Evolutionary conservation across 2,888 invertebrate species (phyloP), one percentile per base, ranked within the genome.

Genomic region (Listrodromus nycthemerus): DNA sequence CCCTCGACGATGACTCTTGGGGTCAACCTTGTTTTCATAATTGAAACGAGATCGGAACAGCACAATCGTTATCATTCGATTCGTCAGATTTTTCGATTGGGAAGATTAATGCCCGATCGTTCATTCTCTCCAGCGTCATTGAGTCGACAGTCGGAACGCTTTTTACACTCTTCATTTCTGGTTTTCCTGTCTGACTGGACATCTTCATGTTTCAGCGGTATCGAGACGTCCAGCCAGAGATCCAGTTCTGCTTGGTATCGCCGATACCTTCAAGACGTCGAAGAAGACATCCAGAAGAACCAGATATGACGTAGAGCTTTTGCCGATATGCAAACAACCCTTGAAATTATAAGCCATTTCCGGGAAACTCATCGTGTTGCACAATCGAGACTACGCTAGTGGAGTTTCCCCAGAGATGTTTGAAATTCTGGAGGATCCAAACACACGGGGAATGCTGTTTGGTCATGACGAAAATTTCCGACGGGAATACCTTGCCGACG

Each of bases 381-480:
- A 19, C 30, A 37, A 37, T 24, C n/a, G 2, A 6, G n/a, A 48
- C 13, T 74, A 21, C 21, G 16, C 16, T 21, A 21, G n/a, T 19
- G 16, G 37, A 37, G 16, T 50, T 65, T 65, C n/a, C n/a, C 37
- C 21, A 37, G 21, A 19, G 61, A 67, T 77, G 61, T 67, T 50
- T 33, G 19, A 55, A 75, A 74, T 82, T 74, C 74, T 63, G 21
- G 37, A 69, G 69, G 73, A 82, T 74, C 70, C 21, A 52, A 74
- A 52, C 33, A 52, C 69, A 50, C 6, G 16, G 48, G 67, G 52
- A 61, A 77, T 78, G 71, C 58, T 52, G 82, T 78, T 41, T 71
- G 50, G 33, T 65, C 75, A 50, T 50, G 21, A 50, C 65, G 75
- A 65, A 52, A 75, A 75, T 50, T 52, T 75, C 50, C 16, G 73